These are phyloP conservation scores for Heterochromis multidens DNA, from an alignment of 2,113 vertebrate species.

Conservation along the genomic window DNA sequence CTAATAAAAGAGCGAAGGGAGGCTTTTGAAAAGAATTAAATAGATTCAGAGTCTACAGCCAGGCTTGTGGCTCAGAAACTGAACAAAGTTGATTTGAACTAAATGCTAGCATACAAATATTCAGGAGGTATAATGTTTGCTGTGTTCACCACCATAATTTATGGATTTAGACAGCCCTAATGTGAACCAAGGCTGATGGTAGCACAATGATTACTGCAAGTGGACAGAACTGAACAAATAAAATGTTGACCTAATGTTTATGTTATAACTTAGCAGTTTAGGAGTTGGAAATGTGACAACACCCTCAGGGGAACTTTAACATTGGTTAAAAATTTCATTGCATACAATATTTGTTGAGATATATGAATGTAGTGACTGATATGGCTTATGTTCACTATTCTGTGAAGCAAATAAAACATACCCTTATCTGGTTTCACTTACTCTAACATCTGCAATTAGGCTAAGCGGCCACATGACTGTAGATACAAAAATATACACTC, in stretches of 20 bases:
- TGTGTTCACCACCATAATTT: too few relatives aligned
- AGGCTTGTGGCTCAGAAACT: background rate
- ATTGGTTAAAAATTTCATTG: too few relatives aligned
- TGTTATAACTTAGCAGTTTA: too few relatives aligned
- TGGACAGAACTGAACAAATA: too few relatives aligned
- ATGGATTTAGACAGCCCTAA: too few relatives aligned
- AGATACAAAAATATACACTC: rapidly evolving
- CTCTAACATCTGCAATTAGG: background rate
- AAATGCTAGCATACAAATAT: background rate
- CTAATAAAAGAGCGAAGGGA: background rate
- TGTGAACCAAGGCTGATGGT: too few relatives aligned
- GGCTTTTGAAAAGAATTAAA: background rate
- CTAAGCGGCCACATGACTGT: background rate
- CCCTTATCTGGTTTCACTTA: background rate
- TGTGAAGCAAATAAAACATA: background rate
- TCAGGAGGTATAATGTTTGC: background rate
- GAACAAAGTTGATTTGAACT: background rate
- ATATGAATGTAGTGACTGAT: background rate
- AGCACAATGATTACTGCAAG: too few relatives aligned
- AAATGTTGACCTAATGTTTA: too few relatives aligned
- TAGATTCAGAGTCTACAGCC: background rate
- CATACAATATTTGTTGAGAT: background rate
- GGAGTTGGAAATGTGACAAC: too few relatives aligned
- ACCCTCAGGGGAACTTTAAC: too few relatives aligned
- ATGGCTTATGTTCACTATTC: background rate